These are phyloP conservation scores for Alethe castanea DNA, from an alignment of 2,113 vertebrate species.

Conservation along the genomic window DNA sequence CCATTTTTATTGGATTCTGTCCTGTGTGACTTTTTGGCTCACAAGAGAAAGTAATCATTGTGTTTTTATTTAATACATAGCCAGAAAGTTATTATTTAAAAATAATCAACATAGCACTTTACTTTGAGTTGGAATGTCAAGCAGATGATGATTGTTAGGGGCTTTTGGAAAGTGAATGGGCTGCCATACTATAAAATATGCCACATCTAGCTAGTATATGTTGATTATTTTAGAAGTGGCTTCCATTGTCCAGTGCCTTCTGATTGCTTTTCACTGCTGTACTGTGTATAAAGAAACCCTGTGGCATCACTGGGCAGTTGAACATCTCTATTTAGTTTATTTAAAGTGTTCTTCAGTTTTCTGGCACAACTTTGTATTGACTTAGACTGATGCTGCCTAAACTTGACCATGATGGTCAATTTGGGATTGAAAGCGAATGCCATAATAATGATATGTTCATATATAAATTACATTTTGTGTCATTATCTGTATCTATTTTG, in stretches of 20 bases:
- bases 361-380: neutral
- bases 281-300: neutral
- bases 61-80: slow-evolving; percentile 15
- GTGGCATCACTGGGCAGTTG: neutral
- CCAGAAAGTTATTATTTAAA: slow-evolving; percentile 14
- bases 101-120: neutral
- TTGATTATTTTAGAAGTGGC: neutral
- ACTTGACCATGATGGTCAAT: neutral
- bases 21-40: slow-evolving; percentile 20
- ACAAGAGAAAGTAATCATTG: slow-evolving; percentile 26
- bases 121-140: slow-evolving; percentile 10
- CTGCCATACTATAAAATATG: neutral
- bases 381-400: neutral
- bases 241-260: neutral
- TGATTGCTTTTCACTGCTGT: neutral
- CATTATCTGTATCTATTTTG: neutral
- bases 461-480: neutral
- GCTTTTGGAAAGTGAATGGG: neutral
- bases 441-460: neutral
- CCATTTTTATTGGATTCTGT: slow-evolving; percentile 41
- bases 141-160: neutral
- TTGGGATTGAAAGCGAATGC: neutral
- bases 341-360: neutral
- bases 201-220: neutral
- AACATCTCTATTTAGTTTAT: neutral